Evolutionary conservation across 2,113 vertebrate species (phyloP), one percentile per base, ranked within the genome.

Genomic region (Marmota flaviventris): DNA sequence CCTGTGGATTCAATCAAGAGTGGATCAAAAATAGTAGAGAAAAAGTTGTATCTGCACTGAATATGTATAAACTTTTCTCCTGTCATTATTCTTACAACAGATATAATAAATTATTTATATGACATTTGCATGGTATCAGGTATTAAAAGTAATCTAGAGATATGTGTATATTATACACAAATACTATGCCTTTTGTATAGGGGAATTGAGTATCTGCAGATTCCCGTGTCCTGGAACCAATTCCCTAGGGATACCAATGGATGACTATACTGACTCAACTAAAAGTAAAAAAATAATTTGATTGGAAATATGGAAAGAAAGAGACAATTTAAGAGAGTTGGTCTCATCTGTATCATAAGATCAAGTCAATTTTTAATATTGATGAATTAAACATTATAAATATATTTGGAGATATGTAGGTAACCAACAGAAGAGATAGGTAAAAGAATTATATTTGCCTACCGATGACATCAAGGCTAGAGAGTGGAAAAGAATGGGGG

Each of bases 291-390:
- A 91, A 89, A 42, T 67, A 67, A 82, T 20, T 83, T 29, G 58
- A 3, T n/a, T 61, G 8, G 6, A 88, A 88, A 32, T 25, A 48
- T 32, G 9, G 10, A 85, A 32, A 61, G 18, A 0, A 3, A 32
- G 8, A 51, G 34, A 37, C 12, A 53, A 86, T n/a, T 12, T 27
- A 63, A 83, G 11, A 39, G 5, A 63, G 4, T 65, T 63, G 42
- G 34, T 48, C 81, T 90, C 24, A 25, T 93, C 27, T 70, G 39
- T 83, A 78, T 86, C 45, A 27, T 58, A 77, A 61, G 29, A 95
- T 37, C 29, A 84, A 93, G 29, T 72, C 51, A 84, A 10, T 56
- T 32, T 51, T 95, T 76, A 72, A 93, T 97, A 85, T 4, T 58
- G 11, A 81, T 81, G 7, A 70, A 61, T 61, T 34, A 69, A 83